Evolutionary conservation across 1,140 invertebrate genomes (phyloP).

Genomic region (Gonioctena quinquepunctata): DNA sequence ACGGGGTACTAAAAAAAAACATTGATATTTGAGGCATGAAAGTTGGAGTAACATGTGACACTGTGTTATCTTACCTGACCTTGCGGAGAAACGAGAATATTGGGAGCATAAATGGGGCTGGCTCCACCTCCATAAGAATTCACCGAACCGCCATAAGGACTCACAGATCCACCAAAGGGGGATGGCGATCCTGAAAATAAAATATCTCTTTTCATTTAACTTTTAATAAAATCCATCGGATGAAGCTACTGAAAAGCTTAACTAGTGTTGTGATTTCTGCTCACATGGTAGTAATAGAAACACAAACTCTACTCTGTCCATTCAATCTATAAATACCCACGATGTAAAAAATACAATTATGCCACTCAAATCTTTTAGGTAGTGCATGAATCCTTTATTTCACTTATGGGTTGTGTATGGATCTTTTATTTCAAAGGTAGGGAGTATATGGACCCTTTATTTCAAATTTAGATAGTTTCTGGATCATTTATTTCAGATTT

Average conservation of each 20-base stretch:
- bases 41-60: not conserved
- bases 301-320: too few relatives aligned
- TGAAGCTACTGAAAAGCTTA: not conserved
- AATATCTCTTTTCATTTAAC: not conserved
- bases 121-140: not conserved
- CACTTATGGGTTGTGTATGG: too few relatives aligned
- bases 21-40: not conserved
- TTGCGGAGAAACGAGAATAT: not conserved
- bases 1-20: not conserved
- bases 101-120: constrained; percentile 8
- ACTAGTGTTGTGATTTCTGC: too few relatives aligned
- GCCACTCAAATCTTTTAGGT: too few relatives aligned
- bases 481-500: too few relatives aligned
- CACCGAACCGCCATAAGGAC: not conserved
- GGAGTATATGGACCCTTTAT: too few relatives aligned
- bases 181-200: not conserved
- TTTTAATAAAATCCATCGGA: not conserved
- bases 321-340: too few relatives aligned
- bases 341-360: too few relatives aligned
- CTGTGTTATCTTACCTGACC: not conserved
- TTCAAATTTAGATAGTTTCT: too few relatives aligned
- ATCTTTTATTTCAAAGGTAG: too few relatives aligned
- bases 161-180: not conserved
- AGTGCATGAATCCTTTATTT: too few relatives aligned
- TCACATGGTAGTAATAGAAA: too few relatives aligned